Conservation (phyloP, 2,797 vertebrate species). For the Sarcophilus harrisii region DNA sequence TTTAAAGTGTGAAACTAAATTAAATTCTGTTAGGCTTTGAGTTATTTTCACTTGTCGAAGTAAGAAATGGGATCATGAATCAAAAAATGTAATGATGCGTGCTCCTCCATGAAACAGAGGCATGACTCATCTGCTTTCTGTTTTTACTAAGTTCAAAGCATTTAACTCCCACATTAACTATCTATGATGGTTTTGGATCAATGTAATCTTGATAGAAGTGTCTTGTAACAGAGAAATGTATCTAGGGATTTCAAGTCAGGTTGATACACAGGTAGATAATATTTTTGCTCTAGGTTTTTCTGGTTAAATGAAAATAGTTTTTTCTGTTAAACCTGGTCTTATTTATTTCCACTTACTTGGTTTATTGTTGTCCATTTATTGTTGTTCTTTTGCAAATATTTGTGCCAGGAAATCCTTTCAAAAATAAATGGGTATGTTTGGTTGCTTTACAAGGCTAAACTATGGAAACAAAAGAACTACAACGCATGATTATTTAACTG, state of each 20-base stretch:
- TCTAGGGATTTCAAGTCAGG: neutral
- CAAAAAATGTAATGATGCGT: neutral
- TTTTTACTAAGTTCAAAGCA: neutral
- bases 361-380: neutral
- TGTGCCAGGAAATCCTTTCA: neutral
- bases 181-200: neutral
- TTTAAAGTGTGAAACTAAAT: slow-evolving; percentile 11
- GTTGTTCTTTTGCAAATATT: neutral
- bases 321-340: neutral
- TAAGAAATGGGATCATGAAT: slow-evolving; percentile 23
- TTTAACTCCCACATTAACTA: neutral
- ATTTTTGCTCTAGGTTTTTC: neutral
- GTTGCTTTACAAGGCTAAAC: neutral
- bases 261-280: slow-evolving; percentile 1
- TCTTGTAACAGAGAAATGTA: neutral
- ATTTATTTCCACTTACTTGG: neutral
- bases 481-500: neutral
- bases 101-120: neutral
- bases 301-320: neutral
- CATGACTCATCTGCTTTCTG: slow-evolving; percentile 9
- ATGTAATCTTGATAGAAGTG: neutral
- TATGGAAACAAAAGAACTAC: neutral
- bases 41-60: neutral
- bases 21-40: neutral
- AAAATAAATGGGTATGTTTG: neutral